These are phyloP conservation scores for Vireo griseus DNA, from an alignment of 2,797 vertebrate species.

Conservation along the genomic window DNA sequence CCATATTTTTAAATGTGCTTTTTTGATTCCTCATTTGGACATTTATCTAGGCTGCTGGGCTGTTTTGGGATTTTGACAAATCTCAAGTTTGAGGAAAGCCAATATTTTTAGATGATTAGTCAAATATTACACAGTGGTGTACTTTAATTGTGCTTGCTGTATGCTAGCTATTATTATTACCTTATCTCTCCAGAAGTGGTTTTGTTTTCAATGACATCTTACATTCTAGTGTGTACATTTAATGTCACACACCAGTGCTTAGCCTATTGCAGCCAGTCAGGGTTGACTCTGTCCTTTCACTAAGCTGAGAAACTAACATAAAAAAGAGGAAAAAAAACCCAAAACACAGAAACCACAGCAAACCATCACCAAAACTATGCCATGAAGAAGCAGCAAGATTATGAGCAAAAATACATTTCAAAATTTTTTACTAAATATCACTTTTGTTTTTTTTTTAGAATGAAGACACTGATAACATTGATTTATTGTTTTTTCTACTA, in stretches of 20 bases:
- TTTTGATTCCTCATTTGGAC: neutral
- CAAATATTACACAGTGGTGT: neutral
- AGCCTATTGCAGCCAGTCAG: slow-evolving; percentile 22
- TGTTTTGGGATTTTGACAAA: neutral
- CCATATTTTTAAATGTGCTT: neutral
- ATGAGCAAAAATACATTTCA: neutral
- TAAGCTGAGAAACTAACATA: neutral
- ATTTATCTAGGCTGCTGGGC: neutral
- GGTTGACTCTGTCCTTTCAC: neutral
- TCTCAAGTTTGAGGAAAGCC: neutral
- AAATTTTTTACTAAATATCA: neutral
- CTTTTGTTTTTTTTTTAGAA: neutral
- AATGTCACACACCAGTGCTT: slow-evolving; percentile 45
- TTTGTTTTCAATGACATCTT: slow-evolving; percentile 44
- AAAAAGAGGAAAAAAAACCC: neutral
- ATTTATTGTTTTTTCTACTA: neutral
- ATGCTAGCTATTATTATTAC: neutral
- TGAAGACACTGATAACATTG: neutral
- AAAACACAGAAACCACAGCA: fast-evolving
- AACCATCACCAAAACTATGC: neutral
- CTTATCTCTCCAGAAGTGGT: neutral
- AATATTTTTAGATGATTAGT: neutral
- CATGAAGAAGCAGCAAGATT: neutral
- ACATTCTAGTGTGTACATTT: slow-evolving; percentile 43
- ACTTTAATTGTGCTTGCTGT: neutral